A percentile compares a stretch with the other conserved stretches of the same genome.
Evolutionary conservation across 1,140 invertebrate genomes (phyloP).

Genomic region (Leptinotarsa texana): DNA sequence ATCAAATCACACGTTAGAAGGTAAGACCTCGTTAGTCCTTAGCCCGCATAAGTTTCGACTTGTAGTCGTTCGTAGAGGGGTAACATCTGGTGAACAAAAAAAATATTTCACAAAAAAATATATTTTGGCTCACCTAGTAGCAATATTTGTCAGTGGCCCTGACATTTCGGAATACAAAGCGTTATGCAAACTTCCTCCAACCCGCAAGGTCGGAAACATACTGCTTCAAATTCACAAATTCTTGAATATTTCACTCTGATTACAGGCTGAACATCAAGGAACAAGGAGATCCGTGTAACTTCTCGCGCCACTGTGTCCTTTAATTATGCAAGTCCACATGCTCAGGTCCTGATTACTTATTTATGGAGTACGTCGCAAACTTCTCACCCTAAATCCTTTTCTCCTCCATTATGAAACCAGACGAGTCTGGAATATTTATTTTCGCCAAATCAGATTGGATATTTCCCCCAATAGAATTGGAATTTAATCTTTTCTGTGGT

Average conservation of each 20-base stretch:
- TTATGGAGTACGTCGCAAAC: constrained; percentile 35
- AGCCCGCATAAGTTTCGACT: too few species aligned
- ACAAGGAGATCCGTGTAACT: background rate
- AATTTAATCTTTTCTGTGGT: constrained; percentile 16
- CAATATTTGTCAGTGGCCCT: background rate
- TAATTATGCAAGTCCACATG: constrained; percentile 38
- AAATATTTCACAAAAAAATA: too few species aligned
- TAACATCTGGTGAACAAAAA: too few species aligned
- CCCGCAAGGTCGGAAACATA: background rate
- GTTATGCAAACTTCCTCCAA: background rate
- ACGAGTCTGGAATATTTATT: constrained; percentile 25
- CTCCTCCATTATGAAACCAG: constrained; percentile 33
- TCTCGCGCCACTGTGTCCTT: constrained; percentile 28
- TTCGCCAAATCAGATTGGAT: constrained; percentile 19
- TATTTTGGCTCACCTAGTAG: background rate
- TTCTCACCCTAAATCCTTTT: constrained; percentile 37
- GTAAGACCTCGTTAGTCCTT: too few species aligned
- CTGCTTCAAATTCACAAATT: background rate
- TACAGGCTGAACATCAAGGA: background rate
- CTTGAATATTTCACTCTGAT: background rate
- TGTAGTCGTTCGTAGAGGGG: too few species aligned
- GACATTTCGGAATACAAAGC: background rate
- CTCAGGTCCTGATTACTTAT: constrained; percentile 35
- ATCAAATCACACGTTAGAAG: too few species aligned
- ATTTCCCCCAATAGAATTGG: constrained; percentile 11